A percentile compares a stretch with the other conserved stretches of the same genome.
phyloP scores from a whole-genome alignment of 2,113 vertebrate genomes.

The Crypturellus undulatus region DNA sequence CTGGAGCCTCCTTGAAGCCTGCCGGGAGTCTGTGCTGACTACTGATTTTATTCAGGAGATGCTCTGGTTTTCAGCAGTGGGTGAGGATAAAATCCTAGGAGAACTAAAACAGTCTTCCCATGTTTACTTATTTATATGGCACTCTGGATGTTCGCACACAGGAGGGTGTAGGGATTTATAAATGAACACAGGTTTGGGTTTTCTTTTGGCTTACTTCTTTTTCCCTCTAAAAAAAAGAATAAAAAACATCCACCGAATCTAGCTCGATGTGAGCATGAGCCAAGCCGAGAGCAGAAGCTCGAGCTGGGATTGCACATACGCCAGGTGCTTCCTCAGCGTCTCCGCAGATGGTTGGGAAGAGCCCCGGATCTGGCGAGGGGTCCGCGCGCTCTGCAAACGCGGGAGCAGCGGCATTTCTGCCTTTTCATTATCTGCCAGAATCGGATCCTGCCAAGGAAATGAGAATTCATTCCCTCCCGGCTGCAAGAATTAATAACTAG shows the following conservation, averaged over 20 bases:
- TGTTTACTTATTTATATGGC: neutral
- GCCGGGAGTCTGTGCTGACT: neutral
- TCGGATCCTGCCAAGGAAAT: neutral
- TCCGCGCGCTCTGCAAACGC: neutral
- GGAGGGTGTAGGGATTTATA: neutral
- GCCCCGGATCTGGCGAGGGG: neutral
- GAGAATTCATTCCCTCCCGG: neutral
- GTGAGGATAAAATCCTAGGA: neutral
- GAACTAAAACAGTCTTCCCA: neutral
- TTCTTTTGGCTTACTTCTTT: neutral
- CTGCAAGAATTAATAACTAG: constrained; percentile 27
- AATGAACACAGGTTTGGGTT: neutral
- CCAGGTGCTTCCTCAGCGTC: neutral
- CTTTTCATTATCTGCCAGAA: neutral
- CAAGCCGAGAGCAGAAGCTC: neutral
- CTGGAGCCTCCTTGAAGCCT: accelerated
- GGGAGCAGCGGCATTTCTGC: neutral
- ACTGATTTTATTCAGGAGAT: neutral
- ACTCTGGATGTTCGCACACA: accelerated
- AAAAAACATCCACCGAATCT: neutral
- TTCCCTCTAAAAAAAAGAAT: neutral
- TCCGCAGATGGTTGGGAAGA: accelerated
- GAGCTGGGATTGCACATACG: neutral
- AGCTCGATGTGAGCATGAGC: neutral
- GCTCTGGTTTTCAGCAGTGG: neutral